Conservation (phyloP, 2,113 vertebrate genomes). For the Corythornis madagascariensis region DNA sequence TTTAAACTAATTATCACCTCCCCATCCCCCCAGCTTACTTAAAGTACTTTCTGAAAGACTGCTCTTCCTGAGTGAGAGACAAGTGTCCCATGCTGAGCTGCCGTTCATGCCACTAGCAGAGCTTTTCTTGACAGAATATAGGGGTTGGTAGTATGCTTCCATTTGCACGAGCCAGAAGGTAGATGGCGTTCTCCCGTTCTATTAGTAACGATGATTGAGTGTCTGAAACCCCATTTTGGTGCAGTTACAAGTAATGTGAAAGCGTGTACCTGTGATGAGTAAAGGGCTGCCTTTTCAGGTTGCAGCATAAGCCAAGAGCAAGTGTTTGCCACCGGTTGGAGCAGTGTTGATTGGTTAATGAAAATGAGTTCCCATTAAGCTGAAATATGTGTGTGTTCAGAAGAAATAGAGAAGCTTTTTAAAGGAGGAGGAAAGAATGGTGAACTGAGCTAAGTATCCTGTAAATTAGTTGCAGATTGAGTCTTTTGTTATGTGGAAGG, state of each 20-base stretch:
- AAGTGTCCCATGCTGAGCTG: too few species aligned
- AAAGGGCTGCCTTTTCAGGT: background rate
- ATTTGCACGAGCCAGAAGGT: background rate
- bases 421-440: background rate
- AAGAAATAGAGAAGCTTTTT: background rate
- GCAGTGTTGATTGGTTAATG: background rate
- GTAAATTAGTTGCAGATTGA: background rate
- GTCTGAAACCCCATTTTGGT: background rate
- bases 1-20: background rate
- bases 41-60: background rate
- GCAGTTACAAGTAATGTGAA: background rate
- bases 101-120: background rate
- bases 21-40: rapidly evolving
- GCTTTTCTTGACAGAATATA: background rate
- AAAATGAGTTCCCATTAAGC: background rate
- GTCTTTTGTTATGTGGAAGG: too few species aligned
- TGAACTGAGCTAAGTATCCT: background rate
- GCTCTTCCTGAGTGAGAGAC: background rate
- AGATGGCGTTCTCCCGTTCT: background rate
- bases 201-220: background rate
- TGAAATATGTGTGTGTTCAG: background rate
- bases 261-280: background rate
- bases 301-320: background rate
- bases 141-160: background rate
- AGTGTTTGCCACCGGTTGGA: background rate